phyloP scores from a whole-genome alignment of 92 coral and sea anemone species.

The Actinostola sp. region DNA sequence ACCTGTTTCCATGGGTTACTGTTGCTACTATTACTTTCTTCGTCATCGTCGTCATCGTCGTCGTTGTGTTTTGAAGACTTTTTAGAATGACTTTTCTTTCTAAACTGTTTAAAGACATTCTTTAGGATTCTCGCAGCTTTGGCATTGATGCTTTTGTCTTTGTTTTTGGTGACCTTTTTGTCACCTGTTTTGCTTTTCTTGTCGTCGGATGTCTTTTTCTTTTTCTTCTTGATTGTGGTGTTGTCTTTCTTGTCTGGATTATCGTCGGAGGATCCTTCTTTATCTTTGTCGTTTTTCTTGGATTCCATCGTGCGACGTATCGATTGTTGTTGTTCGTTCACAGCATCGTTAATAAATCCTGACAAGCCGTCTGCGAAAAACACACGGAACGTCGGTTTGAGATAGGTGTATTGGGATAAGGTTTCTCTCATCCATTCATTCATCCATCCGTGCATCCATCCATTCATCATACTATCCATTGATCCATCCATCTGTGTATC shows the following conservation, averaged over 20 bases:
- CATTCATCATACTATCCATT: neutral
- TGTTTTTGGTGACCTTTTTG: neutral
- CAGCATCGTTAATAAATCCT: neutral
- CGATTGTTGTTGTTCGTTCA: slow-evolving; percentile 3
- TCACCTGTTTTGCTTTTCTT: slow-evolving; percentile 5
- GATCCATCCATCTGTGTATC: neutral
- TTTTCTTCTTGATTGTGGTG: neutral
- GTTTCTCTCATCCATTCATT: neutral
- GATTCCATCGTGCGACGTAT: neutral
- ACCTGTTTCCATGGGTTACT: slow-evolving; percentile 23
- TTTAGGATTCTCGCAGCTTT: slow-evolving; percentile 24
- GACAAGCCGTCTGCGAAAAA: neutral
- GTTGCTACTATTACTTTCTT: neutral
- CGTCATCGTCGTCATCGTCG: slow-evolving; percentile 32
- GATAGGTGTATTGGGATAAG: too few relatives aligned
- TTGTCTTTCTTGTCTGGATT: neutral
- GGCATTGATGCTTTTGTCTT: neutral
- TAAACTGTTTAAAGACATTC: slow-evolving; percentile 18
- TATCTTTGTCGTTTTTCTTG: neutral
- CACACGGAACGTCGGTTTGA: too few relatives aligned
- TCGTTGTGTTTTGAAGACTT: slow-evolving; percentile 11
- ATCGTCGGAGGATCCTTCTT: neutral
- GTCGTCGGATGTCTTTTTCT: slow-evolving; percentile 1
- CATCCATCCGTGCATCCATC: neutral
- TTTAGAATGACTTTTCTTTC: neutral